Evolutionary conservation across 2,113 vertebrate species (phyloP).

Genomic region (Sebastes fasciatus): DNA sequence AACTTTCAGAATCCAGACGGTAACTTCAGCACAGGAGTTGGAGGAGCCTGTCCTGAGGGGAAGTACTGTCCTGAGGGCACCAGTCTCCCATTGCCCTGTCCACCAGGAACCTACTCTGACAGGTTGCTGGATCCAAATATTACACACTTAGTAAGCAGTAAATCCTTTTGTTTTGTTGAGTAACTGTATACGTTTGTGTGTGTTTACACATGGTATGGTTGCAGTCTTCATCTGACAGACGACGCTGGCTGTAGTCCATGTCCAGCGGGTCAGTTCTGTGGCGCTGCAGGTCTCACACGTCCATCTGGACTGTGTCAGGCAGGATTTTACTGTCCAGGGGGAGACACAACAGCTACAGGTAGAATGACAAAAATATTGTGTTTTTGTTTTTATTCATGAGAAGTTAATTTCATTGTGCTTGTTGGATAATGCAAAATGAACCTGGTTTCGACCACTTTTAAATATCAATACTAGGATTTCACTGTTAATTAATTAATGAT

Average conservation of each 20-base stretch:
- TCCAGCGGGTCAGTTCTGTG: constrained; percentile 87
- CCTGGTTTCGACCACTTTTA: neutral
- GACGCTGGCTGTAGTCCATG: constrained; percentile 86
- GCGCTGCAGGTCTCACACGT: constrained; percentile 81
- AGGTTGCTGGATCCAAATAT: constrained; percentile 75
- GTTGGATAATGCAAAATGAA: neutral
- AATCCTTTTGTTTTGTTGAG: neutral
- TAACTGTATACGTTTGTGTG: constrained; percentile 6
- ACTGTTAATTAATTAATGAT: neutral
- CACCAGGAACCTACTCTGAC: constrained; percentile 90
- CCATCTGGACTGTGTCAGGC: constrained; percentile 89
- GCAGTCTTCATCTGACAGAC: constrained; percentile 84
- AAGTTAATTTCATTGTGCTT: neutral
- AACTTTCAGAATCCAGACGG: constrained; percentile 85
- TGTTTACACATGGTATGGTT: constrained; percentile 15
- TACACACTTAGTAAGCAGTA: neutral
- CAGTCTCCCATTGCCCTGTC: constrained; percentile 86
- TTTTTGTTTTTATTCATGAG: neutral
- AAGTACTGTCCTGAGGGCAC: constrained; percentile 90
- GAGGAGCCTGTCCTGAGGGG: constrained; percentile 90
- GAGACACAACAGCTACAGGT: constrained; percentile 82
- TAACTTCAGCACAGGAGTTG: constrained; percentile 82
- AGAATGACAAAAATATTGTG: neutral
- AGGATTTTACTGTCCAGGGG: constrained; percentile 89
- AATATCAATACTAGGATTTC: neutral